Percentiles rank a stretch among this genome's conserved stretches.
Conservation (phyloP, 2,888 invertebrate genomes). For the Calameuta filiformis region DNA sequence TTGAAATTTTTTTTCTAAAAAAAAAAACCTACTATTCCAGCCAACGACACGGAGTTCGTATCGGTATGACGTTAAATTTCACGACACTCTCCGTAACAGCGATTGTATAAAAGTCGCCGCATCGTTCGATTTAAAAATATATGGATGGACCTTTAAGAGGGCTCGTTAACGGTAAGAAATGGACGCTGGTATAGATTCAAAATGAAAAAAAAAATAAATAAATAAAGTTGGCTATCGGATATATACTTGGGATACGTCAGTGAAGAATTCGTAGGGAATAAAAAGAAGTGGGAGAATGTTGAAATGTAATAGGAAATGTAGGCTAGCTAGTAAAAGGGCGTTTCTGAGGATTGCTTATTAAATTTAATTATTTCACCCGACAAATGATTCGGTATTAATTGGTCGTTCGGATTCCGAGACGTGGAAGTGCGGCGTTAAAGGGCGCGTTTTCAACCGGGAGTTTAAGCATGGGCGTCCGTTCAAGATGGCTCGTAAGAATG, state of each 20-base stretch:
- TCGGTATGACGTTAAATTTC: not conserved
- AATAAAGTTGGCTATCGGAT: not conserved
- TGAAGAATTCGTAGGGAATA: not conserved
- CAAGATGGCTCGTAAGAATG: not conserved
- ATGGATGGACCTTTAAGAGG: not conserved
- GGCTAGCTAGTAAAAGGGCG: not conserved
- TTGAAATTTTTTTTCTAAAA: not conserved
- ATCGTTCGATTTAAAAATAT: not conserved
- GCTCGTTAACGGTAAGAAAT: not conserved
- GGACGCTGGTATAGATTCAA: not conserved
- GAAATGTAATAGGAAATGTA: not conserved
- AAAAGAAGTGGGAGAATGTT: not conserved
- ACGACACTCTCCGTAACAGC: not conserved
- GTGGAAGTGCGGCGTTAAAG: not conserved
- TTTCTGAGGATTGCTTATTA: slow-evolving; percentile 22
- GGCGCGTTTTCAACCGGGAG: not conserved
- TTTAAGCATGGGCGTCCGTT: not conserved
- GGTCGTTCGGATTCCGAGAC: slow-evolving; percentile 16
- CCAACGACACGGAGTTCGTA: not conserved
- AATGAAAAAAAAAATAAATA: too few relatives aligned
- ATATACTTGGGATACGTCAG: not conserved
- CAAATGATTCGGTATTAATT: slow-evolving; percentile 32
- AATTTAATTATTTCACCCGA: slow-evolving; percentile 31
- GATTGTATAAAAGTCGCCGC: not conserved
- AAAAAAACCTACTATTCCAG: not conserved